Percentiles rank a stretch among this genome's conserved stretches.
Evolutionary conservation across 2,888 invertebrate genomes (phyloP).

Genomic region (Nyleta sp.): DNA sequence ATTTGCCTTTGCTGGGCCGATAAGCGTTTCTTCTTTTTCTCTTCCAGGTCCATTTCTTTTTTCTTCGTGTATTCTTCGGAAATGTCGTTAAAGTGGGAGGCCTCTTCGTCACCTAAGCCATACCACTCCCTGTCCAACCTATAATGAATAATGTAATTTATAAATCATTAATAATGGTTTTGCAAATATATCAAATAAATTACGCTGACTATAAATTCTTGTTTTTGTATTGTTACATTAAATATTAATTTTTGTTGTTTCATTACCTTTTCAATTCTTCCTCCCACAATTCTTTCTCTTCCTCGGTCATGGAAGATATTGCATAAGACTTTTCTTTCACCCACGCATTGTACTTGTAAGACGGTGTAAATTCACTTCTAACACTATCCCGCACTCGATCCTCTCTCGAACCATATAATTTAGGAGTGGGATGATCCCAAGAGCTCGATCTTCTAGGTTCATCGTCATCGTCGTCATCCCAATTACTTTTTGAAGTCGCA

Average conservation of each 20-base stretch:
- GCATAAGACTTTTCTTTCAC: conserved; percentile 87
- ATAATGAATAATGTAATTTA: conserved; percentile 13
- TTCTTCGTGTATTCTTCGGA: conserved; percentile 96
- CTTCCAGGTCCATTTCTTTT: conserved; percentile 96
- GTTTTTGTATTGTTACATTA: neutral
- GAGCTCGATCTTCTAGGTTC: conserved; percentile 88
- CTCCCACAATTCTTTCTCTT: conserved; percentile 93
- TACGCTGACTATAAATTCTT: no score
- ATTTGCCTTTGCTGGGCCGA: conserved; percentile 98
- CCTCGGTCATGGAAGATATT: conserved; percentile 84
- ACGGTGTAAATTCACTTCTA: conserved; percentile 89
- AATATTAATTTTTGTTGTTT: neutral
- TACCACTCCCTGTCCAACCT: conserved; percentile 98
- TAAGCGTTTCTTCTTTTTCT: conserved; percentile 94
- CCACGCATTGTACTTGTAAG: conserved; percentile 93
- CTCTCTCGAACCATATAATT: conserved; percentile 82
- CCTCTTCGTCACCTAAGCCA: conserved; percentile 96
- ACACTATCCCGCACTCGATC: conserved; percentile 76
- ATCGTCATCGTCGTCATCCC: conserved; percentile 89
- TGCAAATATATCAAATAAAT: no score
- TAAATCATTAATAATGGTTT: no score
- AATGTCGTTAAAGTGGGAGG: conserved; percentile 95
- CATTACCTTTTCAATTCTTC: conserved; percentile 88
- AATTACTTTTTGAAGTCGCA: conserved; percentile 87
- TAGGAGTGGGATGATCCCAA: conserved; percentile 97